Evolutionary conservation across 2,888 invertebrate genomes (phyloP).

Genomic region (Cheilosia scutellata): DNA sequence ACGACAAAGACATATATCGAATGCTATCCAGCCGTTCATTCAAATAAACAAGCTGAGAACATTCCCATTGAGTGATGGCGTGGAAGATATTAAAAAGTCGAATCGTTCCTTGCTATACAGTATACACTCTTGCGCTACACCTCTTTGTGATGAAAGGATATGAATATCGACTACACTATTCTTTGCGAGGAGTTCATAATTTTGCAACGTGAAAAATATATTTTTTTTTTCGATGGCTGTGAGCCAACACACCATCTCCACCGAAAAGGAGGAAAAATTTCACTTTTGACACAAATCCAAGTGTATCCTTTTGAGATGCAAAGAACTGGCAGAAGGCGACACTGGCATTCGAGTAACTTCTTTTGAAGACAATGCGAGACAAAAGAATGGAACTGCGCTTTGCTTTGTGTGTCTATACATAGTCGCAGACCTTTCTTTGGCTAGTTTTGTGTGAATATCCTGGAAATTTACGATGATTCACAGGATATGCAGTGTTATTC

Average conservation of each 20-base stretch:
- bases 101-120: slow-evolving; percentile 31
- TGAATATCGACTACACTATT: slow-evolving; percentile 20
- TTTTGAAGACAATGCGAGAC: slow-evolving; percentile 46
- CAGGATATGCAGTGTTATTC: slow-evolving; percentile 55
- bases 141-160: slow-evolving; percentile 29
- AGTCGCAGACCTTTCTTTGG: not conserved
- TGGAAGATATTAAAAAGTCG: slow-evolving; percentile 70
- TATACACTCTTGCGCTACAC: too few relatives aligned
- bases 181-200: slow-evolving; percentile 60
- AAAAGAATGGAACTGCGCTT: slow-evolving; percentile 41
- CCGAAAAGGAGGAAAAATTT: slow-evolving; percentile 30
- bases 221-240: slow-evolving; percentile 44
- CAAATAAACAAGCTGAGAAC: slow-evolving; percentile 37
- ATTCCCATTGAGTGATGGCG: slow-evolving; percentile 67
- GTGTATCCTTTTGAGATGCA: slow-evolving; percentile 40
- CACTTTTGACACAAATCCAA: slow-evolving; percentile 68
- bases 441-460: slow-evolving; percentile 31
- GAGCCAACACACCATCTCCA: slow-evolving; percentile 53
- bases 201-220: slow-evolving; percentile 28
- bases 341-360: slow-evolving; percentile 54
- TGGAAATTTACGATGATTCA: slow-evolving; percentile 30
- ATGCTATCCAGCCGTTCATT: slow-evolving; percentile 34
- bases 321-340: slow-evolving; percentile 42
- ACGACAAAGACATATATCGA: slow-evolving; percentile 12
- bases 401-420: not conserved